phyloP scores from a whole-genome alignment of 2,797 vertebrate genomes.

The Micropoecilia bifurca region DNA sequence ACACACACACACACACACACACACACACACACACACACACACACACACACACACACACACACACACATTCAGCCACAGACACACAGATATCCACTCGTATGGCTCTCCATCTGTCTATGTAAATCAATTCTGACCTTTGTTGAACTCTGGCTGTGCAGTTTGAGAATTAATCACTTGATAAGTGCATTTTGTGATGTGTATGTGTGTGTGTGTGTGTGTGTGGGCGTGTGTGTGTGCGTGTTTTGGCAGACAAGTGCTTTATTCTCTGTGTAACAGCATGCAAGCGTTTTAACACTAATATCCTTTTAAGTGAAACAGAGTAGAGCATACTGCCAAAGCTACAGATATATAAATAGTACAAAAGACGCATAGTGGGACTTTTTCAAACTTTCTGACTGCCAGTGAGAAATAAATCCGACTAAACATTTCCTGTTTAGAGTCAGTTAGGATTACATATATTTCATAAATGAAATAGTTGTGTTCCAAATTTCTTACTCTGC shows the following conservation, averaged over 20 bases:
- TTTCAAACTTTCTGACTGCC: background rate
- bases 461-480: background rate
- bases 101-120: conserved; percentile 78
- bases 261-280: conserved; percentile 6
- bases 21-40: background rate
- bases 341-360: background rate
- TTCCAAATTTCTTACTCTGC: background rate
- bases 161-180: conserved; percentile 79
- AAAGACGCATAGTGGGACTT: background rate
- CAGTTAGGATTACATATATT: background rate
- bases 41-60: conserved; percentile 13
- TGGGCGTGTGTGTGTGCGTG: conserved; percentile 9
- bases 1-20: conserved; percentile 30
- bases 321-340: background rate
- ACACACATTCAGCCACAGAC: conserved; percentile 5
- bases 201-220: conserved; percentile 13
- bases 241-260: conserved; percentile 7
- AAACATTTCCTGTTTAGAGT: background rate
- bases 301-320: conserved; percentile 36
- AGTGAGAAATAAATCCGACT: background rate
- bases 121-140: conserved; percentile 76
- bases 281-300: conserved; percentile 29
- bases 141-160: conserved; percentile 76
- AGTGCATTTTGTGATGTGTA: conserved; percentile 52
- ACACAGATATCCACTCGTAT: conserved; percentile 51